Evolutionary conservation across 2,888 invertebrate genomes (phyloP).

Genomic region (Nudaria mundana): DNA sequence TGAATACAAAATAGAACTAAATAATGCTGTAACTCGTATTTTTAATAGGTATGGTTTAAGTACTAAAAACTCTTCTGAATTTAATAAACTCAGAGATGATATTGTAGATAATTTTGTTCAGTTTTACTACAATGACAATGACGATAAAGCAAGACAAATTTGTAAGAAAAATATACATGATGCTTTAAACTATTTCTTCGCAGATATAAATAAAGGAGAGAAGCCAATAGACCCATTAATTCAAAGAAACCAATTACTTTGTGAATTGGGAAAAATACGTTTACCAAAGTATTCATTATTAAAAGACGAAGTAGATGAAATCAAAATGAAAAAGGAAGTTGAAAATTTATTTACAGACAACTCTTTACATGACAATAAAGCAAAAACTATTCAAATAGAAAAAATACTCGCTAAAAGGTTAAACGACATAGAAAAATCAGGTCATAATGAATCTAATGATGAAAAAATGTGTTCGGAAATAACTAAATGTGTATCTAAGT

Average conservation of each 20-base stretch:
- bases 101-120: conserved; percentile 52
- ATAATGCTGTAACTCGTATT: conserved; percentile 37
- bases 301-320: conserved; percentile 48
- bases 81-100: conserved; percentile 40
- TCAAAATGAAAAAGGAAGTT: conserved; percentile 50
- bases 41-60: conserved; percentile 34
- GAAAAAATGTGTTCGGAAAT: conserved; percentile 48
- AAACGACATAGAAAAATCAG: conserved; percentile 44
- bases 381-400: conserved; percentile 32
- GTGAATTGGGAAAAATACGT: conserved; percentile 49
- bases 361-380: conserved; percentile 22
- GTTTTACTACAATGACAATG: conserved; percentile 39
- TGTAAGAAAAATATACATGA: conserved; percentile 45
- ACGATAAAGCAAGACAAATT: conserved; percentile 37
- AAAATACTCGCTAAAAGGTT: conserved; percentile 43
- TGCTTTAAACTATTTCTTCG: conserved; percentile 34
- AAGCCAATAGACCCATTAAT: conserved; percentile 35
- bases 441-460: conserved; percentile 36
- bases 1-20: conserved; percentile 48
- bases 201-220: conserved; percentile 19
- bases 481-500: conserved; percentile 37
- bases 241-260: conserved; percentile 48
- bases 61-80: conserved; percentile 21
- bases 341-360: conserved; percentile 39
- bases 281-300: conserved; percentile 38